These are phyloP conservation scores for Epiblema foenella DNA, from an alignment of 2,888 invertebrate genomes.

Conservation along the genomic window DNA sequence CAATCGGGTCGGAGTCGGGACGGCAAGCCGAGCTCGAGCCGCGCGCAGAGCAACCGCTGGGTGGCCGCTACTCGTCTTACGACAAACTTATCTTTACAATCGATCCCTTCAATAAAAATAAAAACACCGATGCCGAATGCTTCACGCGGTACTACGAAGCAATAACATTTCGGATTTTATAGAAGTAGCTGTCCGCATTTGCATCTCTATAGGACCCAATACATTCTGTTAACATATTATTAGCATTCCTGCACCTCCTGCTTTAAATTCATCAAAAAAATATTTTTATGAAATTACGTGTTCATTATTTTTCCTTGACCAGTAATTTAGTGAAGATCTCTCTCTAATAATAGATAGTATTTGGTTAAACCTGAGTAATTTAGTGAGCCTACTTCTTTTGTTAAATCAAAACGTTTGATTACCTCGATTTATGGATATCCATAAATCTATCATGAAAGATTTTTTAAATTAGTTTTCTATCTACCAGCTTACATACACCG, in stretches of 20 bases:
- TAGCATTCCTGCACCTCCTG: slow-evolving; percentile 68
- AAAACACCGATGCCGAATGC: slow-evolving; percentile 71
- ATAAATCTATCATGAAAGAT: too few species aligned
- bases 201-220: slow-evolving; percentile 78
- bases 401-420: too few species aligned
- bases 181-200: slow-evolving; percentile 74
- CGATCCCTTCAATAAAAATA: slow-evolving; percentile 82
- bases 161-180: slow-evolving; percentile 80
- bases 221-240: slow-evolving; percentile 76
- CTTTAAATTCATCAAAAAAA: slow-evolving; percentile 28
- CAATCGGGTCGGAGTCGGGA: slow-evolving; percentile 62
- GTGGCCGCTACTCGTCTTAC: slow-evolving; percentile 85
- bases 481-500: too few species aligned
- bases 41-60: slow-evolving; percentile 54
- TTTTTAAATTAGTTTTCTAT: too few species aligned
- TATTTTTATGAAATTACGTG: slow-evolving; percentile 30
- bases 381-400: background rate
- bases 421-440: too few species aligned
- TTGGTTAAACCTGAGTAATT: background rate
- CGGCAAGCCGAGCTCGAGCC: slow-evolving; percentile 52
- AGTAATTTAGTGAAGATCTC: slow-evolving; percentile 15
- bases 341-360: background rate
- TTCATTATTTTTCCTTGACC: slow-evolving; percentile 24
- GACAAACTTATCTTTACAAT: slow-evolving; percentile 83
- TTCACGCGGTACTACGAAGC: slow-evolving; percentile 74